Evolutionary conservation across 2,113 vertebrate genomes (phyloP).

Genomic region (Scophthalmus maximus): DNA sequence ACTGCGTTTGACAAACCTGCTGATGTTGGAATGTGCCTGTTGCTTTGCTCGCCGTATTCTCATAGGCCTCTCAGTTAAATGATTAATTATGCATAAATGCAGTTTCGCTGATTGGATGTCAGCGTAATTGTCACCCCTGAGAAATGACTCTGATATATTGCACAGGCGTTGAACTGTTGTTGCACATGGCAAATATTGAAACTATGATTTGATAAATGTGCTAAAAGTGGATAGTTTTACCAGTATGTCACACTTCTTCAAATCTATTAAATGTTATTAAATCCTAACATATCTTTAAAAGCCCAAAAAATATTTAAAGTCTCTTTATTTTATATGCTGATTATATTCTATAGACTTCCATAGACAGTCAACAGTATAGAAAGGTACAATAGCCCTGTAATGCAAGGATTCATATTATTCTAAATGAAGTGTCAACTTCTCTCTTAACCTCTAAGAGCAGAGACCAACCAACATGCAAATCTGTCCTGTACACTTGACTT

Average conservation of each 20-base stretch:
- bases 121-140: slow-evolving; percentile 71
- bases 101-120: slow-evolving; percentile 59
- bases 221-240: slow-evolving; percentile 9
- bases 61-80: slow-evolving; percentile 60
- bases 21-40: slow-evolving; percentile 70
- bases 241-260: background rate
- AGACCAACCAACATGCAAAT: background rate
- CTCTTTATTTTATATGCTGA: too few species aligned
- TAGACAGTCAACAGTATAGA: too few species aligned
- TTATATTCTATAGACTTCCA: too few species aligned
- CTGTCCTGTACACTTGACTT: slow-evolving; percentile 44
- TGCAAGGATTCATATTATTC: background rate
- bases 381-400: background rate
- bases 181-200: slow-evolving; percentile 40
- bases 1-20: slow-evolving; percentile 58
- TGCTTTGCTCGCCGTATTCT: slow-evolving; percentile 58
- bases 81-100: slow-evolving; percentile 79
- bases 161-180: slow-evolving; percentile 22
- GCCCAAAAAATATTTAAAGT: too few species aligned
- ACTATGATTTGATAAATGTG: slow-evolving; percentile 20
- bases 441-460: background rate
- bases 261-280: background rate
- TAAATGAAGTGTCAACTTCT: background rate
- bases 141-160: slow-evolving; percentile 51
- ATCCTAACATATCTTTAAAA: too few species aligned